Evolutionary conservation across 2,113 vertebrate genomes (phyloP).

Genomic region (Perca fluviatilis): DNA sequence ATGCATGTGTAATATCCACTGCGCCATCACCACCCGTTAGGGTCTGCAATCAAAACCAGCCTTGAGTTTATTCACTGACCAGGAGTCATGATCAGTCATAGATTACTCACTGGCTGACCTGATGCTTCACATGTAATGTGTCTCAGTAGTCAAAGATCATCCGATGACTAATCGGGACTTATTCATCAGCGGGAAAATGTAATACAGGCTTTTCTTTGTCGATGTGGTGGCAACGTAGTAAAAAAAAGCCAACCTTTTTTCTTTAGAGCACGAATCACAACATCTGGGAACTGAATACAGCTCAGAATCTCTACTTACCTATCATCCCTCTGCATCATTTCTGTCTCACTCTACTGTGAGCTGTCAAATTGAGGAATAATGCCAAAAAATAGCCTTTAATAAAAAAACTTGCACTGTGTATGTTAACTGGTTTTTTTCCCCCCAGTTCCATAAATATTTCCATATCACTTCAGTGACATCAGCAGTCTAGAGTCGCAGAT

Average conservation of each 20-base stretch:
- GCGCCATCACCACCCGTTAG: too few relatives aligned
- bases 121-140: neutral
- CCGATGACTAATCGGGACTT: neutral
- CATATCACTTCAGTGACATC: neutral
- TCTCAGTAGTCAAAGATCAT: neutral
- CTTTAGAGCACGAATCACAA: neutral
- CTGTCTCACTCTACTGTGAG: slow-evolving; percentile 15
- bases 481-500: neutral
- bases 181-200: slow-evolving; percentile 5
- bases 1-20: too few relatives aligned
- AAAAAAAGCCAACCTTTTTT: neutral
- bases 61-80: neutral
- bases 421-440: neutral
- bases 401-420: neutral
- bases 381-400: neutral
- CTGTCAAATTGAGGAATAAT: neutral
- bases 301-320: too few relatives aligned
- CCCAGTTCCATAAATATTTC: neutral
- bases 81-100: slow-evolving; percentile 28
- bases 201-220: neutral
- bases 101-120: slow-evolving; percentile 14
- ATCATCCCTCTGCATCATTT: neutral
- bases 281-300: neutral
- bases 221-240: neutral
- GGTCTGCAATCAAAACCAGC: neutral